These are phyloP conservation scores for Dryobates pubescens DNA, from an alignment of 2,797 vertebrate species.

Conservation along the genomic window DNA sequence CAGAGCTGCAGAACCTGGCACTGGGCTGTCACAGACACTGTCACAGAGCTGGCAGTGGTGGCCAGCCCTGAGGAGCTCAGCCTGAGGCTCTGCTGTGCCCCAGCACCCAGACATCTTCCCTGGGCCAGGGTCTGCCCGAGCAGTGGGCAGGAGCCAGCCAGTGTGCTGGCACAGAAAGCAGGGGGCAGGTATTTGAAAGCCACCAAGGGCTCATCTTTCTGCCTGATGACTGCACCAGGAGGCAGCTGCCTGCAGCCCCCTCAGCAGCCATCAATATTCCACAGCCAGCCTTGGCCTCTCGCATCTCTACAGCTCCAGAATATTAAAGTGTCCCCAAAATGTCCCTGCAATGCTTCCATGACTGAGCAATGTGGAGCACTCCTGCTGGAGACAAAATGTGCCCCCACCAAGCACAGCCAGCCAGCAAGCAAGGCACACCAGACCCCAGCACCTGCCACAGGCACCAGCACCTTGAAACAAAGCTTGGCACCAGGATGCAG, in stretches of 20 bases:
- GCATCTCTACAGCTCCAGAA: not conserved
- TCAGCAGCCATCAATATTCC: not conserved
- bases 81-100: accelerated
- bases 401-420: not conserved
- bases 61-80: not conserved
- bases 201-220: not conserved
- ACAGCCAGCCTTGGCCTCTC: not conserved
- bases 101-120: not conserved
- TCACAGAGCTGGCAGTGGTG: not conserved
- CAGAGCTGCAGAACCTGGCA: not conserved
- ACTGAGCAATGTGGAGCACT: not conserved
- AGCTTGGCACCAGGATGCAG: not conserved
- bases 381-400: not conserved
- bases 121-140: accelerated
- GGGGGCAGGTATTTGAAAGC: not conserved
- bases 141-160: accelerated
- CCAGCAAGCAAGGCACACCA: not conserved
- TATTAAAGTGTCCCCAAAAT: not conserved
- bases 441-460: not conserved
- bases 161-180: accelerated
- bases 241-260: not conserved
- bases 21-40: accelerated
- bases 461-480: not conserved
- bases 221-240: not conserved
- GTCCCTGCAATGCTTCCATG: not conserved